Percentiles rank a stretch among this genome's conserved stretches.
phyloP scores from a whole-genome alignment of 2,888 invertebrate genomes.

The Tuta absoluta region DNA sequence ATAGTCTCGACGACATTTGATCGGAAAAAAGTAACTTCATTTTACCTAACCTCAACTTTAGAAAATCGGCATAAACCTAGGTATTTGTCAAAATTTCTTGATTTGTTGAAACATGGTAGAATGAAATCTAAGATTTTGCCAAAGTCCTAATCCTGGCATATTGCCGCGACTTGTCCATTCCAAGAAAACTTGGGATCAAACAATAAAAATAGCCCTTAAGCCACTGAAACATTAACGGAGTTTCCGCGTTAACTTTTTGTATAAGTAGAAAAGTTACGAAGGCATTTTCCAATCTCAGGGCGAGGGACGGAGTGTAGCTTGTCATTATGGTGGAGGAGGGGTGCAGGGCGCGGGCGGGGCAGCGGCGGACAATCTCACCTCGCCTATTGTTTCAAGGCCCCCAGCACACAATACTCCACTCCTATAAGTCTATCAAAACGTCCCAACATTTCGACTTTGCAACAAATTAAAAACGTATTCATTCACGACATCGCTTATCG shows the following conservation, averaged over 20 bases:
- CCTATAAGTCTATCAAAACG: constrained; percentile 12
- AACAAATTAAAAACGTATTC: constrained; percentile 18
- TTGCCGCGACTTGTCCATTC: background rate
- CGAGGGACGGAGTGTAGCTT: constrained; percentile 51
- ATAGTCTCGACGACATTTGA: too few relatives aligned
- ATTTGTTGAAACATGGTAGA: too few relatives aligned
- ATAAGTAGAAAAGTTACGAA: constrained; percentile 70
- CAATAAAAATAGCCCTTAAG: constrained; percentile 63
- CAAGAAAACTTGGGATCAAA: constrained; percentile 36
- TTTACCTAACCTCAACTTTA: too few relatives aligned
- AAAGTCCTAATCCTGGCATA: too few relatives aligned
- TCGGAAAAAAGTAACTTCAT: too few relatives aligned
- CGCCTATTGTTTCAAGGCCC: constrained; percentile 29
- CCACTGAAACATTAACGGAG: constrained; percentile 56
- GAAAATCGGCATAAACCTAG: too few relatives aligned
- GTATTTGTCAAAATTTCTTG: too few relatives aligned
- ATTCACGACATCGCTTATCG: constrained; percentile 18
- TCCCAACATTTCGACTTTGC: constrained; percentile 22
- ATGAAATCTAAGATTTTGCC: too few relatives aligned
- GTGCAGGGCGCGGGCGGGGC: constrained; percentile 38
- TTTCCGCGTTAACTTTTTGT: constrained; percentile 71
- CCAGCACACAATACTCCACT: constrained; percentile 28
- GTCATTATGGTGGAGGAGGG: constrained; percentile 55
- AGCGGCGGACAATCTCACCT: constrained; percentile 50
- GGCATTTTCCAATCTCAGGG: constrained; percentile 71